Base-by-base conservation (phyloP, 2,888 invertebrate species). In the Pachliopta kotzebuea region DNA sequence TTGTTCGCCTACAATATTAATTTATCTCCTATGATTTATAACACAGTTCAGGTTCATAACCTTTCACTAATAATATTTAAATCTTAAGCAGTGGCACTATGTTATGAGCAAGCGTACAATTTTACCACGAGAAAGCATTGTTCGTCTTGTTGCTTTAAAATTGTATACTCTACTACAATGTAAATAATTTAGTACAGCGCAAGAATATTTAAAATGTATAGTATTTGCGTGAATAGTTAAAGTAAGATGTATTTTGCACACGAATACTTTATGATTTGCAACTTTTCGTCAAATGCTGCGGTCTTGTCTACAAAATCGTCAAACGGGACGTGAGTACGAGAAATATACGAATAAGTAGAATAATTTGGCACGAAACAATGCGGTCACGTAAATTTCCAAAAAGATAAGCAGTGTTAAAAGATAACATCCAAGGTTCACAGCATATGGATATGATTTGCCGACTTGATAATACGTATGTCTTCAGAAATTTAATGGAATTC, bases 381-480 rank as follows among this genome's bases (percentile, higher is more conserved):
- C 56, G 62, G 65, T 66, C 65, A 66, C 65, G 65, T 65, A 65
- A 58, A 62, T 66, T 62, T 66, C 55, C 59, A 66, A 66, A 66
- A 62, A 62, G 65, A 66, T 66, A 66, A 59, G 59, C 55, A 29
- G 65, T 26, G 45, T 61, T 42, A 59, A n/a, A 55, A 62, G 65
- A 66, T 66, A 66, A 66, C 20, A 66, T 62, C 65, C 65, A 62
- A 66, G 65, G 65, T 21, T 59, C 65, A 58, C 9, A 59, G 55
- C 53, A 55, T 14, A 66, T 62, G 65, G 59, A 62, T 49, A 59
- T 56, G 65, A 65, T 66, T 66, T 50, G 62, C 62, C 55, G 58
- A 59, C 62, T 26, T 58, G 65, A 66, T 66, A 66, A 58, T 42
- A 31, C 50, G 55, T 62, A 26, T 66, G 55, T 49, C 31, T 66